A percentile compares a stretch with the other conserved stretches of the same genome.
Evolutionary conservation across 2,888 invertebrate genomes (phyloP).

Genomic region (Linnaemya vulpina): DNA sequence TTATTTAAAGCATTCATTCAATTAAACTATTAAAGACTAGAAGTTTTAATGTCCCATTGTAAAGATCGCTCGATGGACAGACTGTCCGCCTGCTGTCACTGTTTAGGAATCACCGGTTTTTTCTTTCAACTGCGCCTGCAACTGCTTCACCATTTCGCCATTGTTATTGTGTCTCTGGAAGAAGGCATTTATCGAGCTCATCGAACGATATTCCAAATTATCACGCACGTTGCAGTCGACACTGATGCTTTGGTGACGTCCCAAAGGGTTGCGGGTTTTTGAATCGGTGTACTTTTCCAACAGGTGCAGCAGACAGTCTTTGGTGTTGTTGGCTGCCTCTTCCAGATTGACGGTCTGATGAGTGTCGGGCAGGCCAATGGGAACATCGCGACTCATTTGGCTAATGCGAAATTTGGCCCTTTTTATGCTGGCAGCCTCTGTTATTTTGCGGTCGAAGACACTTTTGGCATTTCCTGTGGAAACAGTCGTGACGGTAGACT

Average conservation of each 20-base stretch:
- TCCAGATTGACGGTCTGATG: conserved; percentile 84
- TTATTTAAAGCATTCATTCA: conserved; percentile 18
- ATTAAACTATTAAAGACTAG: conserved; percentile 67
- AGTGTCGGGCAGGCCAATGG: conserved; percentile 86
- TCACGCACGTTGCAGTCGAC: conserved; percentile 90
- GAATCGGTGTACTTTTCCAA: conserved; percentile 89
- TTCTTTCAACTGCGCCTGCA: conserved; percentile 82
- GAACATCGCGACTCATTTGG: conserved; percentile 88
- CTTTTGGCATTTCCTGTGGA: conserved; percentile 72
- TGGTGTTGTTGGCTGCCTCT: conserved; percentile 87
- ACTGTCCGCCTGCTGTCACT: not conserved
- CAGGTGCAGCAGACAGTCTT: conserved; percentile 89
- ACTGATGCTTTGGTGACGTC: conserved; percentile 89
- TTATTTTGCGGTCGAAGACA: conserved; percentile 55
- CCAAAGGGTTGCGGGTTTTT: conserved; percentile 83
- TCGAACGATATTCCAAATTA: conserved; percentile 89
- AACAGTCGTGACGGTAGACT: conserved; percentile 67
- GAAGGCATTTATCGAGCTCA: conserved; percentile 91
- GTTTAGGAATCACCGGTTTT: conserved; percentile 73
- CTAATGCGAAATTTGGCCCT: conserved; percentile 87
- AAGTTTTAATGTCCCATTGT: conserved; percentile 9
- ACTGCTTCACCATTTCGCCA: conserved; percentile 79
- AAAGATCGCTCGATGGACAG: not conserved
- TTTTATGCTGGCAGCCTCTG: conserved; percentile 81
- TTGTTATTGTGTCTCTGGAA: conserved; percentile 86